Evolutionary conservation across 2,888 invertebrate genomes (phyloP).

Genomic region (Hemaris fuciformis): DNA sequence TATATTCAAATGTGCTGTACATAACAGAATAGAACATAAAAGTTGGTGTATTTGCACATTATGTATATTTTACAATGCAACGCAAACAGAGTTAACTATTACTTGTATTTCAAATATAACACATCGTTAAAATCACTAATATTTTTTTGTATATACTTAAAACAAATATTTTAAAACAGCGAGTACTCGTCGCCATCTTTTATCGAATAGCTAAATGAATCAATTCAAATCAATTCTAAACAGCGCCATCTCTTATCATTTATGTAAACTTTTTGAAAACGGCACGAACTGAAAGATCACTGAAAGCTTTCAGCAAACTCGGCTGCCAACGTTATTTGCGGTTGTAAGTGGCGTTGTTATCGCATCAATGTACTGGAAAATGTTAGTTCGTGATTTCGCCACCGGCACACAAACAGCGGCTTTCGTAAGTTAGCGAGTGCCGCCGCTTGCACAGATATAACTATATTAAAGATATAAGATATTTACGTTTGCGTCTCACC

Average conservation of each 20-base stretch:
- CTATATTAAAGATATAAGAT: conserved; percentile 52
- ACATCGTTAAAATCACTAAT: too few relatives aligned
- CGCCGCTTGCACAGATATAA: conserved; percentile 33
- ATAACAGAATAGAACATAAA: too few relatives aligned
- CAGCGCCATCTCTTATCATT: conserved; percentile 46
- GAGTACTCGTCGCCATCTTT: conserved; percentile 38
- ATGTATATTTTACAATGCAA: too few relatives aligned
- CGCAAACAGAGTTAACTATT: too few relatives aligned
- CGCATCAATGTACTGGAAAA: conserved; percentile 21
- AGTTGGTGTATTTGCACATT: too few relatives aligned
- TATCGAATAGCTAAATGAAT: conserved; percentile 23
- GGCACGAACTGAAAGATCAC: neutral
- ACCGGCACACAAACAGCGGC: conserved; percentile 20
- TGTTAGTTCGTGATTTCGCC: conserved; percentile 17
- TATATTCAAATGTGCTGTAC: too few relatives aligned
- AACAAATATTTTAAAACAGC: neutral
- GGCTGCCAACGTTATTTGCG: conserved; percentile 20
- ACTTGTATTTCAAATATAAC: too few relatives aligned
- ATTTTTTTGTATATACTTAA: too few relatives aligned
- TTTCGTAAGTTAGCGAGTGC: conserved; percentile 25
- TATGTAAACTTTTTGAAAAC: neutral
- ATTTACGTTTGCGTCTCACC: conserved; percentile 61
- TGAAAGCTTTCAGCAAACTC: conserved; percentile 11
- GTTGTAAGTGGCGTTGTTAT: conserved; percentile 13
- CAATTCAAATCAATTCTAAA: conserved; percentile 4